phyloP scores from a whole-genome alignment of 2,113 vertebrate genomes.

The Isurus oxyrinchus region DNA sequence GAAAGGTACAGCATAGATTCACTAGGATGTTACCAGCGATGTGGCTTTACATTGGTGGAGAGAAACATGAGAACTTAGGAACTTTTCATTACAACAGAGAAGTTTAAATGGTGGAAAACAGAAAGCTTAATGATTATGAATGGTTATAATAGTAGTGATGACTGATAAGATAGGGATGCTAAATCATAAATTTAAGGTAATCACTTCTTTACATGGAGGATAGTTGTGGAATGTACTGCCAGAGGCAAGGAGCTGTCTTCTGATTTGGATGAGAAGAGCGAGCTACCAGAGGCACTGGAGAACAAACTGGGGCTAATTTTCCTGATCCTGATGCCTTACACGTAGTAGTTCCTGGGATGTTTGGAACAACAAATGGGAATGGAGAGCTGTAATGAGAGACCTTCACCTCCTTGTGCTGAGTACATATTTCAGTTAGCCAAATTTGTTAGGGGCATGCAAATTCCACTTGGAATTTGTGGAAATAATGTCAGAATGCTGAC shows the following conservation, averaged over 20 bases:
- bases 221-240: not conserved
- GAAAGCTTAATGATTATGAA: not conserved
- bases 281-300: not conserved
- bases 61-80: not conserved
- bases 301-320: not conserved
- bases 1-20: not conserved
- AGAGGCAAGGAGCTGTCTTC: not conserved
- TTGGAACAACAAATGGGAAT: not conserved
- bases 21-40: not conserved
- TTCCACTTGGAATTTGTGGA: too few species aligned
- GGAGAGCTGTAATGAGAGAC: too few species aligned
- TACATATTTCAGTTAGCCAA: too few species aligned
- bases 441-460: too few species aligned
- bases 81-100: not conserved
- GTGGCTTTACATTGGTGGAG: not conserved
- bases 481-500: too few species aligned
- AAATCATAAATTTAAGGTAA: not conserved
- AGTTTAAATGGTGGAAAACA: not conserved
- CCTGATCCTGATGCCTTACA: not conserved
- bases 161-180: not conserved
- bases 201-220: not conserved
- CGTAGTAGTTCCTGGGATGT: not conserved
- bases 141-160: not conserved
- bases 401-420: too few species aligned
- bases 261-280: not conserved